Percentiles rank a stretch among this genome's conserved stretches.
These are phyloP conservation scores for Dicyrtomina minuta DNA, from an alignment of 2,888 invertebrate species.

Conservation along the genomic window DNA sequence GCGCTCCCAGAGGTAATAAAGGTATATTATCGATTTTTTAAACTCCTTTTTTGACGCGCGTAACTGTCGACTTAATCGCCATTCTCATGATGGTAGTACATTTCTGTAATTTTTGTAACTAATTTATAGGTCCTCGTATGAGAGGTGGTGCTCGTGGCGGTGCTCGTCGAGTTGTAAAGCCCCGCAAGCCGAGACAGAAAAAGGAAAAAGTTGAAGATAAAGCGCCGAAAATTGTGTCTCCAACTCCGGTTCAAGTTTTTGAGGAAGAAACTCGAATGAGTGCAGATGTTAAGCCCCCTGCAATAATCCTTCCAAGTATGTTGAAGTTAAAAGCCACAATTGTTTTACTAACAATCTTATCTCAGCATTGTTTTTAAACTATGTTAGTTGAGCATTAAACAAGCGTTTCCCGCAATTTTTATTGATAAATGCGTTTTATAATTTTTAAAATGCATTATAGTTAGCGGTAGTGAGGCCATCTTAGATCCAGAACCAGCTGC, in stretches of 20 bases:
- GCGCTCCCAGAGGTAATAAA: slow-evolving; percentile 9
- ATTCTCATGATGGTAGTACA: neutral
- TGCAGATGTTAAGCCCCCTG: slow-evolving; percentile 55
- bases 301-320: slow-evolving; percentile 10
- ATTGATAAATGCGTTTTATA: no score
- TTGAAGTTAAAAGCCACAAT: neutral
- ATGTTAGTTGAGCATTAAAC: neutral
- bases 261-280: slow-evolving; percentile 63
- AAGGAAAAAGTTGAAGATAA: slow-evolving; percentile 37
- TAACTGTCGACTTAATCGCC: no score
- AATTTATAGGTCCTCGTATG: slow-evolving; percentile 13
- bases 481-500: neutral
- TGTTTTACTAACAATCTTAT: neutral
- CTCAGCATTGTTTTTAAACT: neutral
- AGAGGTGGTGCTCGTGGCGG: slow-evolving; percentile 20
- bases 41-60: no score
- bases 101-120: neutral
- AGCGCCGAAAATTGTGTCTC: slow-evolving; percentile 16
- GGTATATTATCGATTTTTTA: neutral
- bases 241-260: slow-evolving; percentile 57
- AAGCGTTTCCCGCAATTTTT: no score
- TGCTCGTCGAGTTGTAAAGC: slow-evolving; percentile 12
- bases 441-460: no score
- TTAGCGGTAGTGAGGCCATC: no score
- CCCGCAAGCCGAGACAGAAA: slow-evolving; percentile 30